Conservation (phyloP, 2,888 invertebrate genomes). For the Tethea ocularis region DNA sequence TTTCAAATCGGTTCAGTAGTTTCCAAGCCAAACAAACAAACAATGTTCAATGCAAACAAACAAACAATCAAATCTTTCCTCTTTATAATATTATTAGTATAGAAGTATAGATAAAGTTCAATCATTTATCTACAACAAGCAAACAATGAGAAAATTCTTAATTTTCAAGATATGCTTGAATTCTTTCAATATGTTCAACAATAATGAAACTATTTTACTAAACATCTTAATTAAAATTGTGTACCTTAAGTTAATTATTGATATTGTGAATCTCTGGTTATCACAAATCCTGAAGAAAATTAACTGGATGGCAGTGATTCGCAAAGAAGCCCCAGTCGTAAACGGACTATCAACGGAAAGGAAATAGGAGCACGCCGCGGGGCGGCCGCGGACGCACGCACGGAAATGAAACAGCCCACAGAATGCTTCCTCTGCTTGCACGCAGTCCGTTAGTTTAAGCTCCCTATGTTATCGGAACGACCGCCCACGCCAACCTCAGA, state of each 20-base stretch:
- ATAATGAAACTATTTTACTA: too few relatives aligned
- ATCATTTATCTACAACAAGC: not conserved
- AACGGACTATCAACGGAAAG: constrained; percentile 55
- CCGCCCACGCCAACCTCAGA: not conserved
- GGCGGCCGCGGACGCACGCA: constrained; percentile 51
- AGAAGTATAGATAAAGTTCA: too few relatives aligned
- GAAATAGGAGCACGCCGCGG: constrained; percentile 47
- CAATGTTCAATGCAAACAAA: too few relatives aligned
- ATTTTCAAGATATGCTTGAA: not conserved
- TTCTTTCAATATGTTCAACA: too few relatives aligned
- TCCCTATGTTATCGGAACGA: not conserved
- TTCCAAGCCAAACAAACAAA: too few relatives aligned
- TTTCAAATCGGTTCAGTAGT: too few relatives aligned
- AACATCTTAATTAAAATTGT: too few relatives aligned
- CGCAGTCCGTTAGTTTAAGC: constrained; percentile 28
- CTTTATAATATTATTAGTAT: too few relatives aligned
- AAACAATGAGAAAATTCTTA: constrained; percentile 3
- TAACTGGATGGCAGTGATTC: constrained; percentile 7
- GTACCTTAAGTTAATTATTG: not conserved
- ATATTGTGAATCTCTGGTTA: not conserved
- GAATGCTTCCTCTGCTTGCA: constrained; percentile 45
- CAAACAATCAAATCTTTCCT: too few relatives aligned
- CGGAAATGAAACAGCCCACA: constrained; percentile 64
- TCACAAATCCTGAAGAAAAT: not conserved
- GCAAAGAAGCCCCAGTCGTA: constrained; percentile 38